These are phyloP conservation scores for Sipha maydis DNA, from an alignment of 2,888 invertebrate species.

Conservation along the genomic window DNA sequence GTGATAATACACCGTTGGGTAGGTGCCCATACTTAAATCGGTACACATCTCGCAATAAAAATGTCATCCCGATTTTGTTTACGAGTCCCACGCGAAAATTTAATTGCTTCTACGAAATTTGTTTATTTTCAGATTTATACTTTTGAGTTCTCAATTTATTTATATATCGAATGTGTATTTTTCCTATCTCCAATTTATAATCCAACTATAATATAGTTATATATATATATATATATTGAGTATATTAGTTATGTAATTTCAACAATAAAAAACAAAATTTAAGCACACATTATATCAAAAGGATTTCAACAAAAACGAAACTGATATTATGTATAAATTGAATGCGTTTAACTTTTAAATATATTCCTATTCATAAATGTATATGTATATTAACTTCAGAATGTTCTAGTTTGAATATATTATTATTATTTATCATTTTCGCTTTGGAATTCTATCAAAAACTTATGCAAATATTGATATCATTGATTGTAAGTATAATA, in stretches of 20 bases:
- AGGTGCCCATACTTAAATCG: constrained; percentile 55
- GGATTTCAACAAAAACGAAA: not conserved
- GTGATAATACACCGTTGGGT: constrained; percentile 59
- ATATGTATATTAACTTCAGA: too few species aligned
- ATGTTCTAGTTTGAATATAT: too few species aligned
- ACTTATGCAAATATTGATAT: too few species aligned
- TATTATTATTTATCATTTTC: too few species aligned
- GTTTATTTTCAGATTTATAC: constrained; percentile 12
- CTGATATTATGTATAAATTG: not conserved
- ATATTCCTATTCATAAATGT: too few species aligned
- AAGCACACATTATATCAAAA: not conserved
- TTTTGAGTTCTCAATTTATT: not conserved
- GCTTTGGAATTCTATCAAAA: too few species aligned
- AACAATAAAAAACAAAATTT: not conserved
- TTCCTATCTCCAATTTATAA: not conserved
- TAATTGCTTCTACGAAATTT: constrained; percentile 12
- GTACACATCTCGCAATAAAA: constrained; percentile 48
- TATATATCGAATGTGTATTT: not conserved
- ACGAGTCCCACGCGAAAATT: constrained; percentile 34
- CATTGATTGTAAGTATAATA: too few species aligned
- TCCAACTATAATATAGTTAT: too few species aligned
- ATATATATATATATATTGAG: too few species aligned
- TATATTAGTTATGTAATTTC: not conserved
- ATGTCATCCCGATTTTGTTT: constrained; percentile 48
- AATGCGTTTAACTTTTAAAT: too few species aligned